Conservation (phyloP, 2,113 vertebrate genomes). For the Tricholaema leucomelas region DNA sequence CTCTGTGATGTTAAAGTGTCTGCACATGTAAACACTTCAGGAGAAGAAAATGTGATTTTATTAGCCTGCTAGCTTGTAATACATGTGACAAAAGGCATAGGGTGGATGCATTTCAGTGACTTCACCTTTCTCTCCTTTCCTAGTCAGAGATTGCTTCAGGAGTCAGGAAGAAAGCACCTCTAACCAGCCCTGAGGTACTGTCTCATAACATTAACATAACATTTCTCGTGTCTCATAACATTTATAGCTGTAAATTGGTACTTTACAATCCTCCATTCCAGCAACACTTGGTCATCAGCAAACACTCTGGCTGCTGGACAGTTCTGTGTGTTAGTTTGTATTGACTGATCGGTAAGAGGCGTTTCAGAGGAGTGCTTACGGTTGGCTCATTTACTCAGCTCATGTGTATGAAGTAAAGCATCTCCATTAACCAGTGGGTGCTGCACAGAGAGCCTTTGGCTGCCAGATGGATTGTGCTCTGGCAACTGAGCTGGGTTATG, state of each 20-base stretch:
- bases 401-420: neutral
- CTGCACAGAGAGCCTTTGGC: neutral
- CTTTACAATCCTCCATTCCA: neutral
- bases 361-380: neutral
- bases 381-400: accelerated
- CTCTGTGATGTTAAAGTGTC: neutral
- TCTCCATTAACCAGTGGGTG: neutral
- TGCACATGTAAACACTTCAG: neutral
- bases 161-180: constrained; percentile 61
- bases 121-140: constrained; percentile 1
- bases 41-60: neutral
- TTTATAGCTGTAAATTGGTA: neutral
- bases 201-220: neutral
- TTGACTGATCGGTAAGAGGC: neutral
- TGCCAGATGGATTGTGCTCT: neutral
- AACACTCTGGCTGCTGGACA: neutral
- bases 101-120: neutral
- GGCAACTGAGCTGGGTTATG: neutral
- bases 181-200: constrained; percentile 68
- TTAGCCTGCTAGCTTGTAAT: neutral
- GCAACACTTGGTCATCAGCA: neutral
- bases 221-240: too few relatives aligned
- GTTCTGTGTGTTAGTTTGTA: neutral
- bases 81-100: neutral
- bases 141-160: constrained; percentile 69